These are phyloP conservation scores for Lasioglossum lativentre DNA, from an alignment of 2,888 invertebrate species.

Conservation along the genomic window DNA sequence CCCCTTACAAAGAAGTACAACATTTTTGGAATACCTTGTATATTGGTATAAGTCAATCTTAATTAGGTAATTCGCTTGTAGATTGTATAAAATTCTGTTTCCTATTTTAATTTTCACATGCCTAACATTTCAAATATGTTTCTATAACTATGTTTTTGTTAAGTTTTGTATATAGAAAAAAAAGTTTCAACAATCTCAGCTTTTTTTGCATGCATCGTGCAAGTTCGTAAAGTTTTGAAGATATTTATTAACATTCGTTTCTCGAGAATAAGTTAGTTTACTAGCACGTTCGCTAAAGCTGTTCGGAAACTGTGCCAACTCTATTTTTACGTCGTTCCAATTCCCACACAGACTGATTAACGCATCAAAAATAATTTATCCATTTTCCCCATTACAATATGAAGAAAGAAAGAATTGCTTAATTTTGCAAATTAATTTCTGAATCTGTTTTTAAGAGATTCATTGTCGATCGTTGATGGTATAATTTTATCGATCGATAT, in stretches of 20 bases:
- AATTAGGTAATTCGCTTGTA: no score
- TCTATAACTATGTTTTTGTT: no score
- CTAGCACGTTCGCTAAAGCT: slow-evolving; percentile 36
- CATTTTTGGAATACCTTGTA: no score
- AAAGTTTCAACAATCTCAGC: neutral
- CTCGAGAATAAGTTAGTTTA: slow-evolving; percentile 9
- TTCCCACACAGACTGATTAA: slow-evolving; percentile 43
- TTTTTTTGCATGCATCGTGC: neutral
- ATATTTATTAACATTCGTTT: slow-evolving; percentile 25
- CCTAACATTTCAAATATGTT: no score
- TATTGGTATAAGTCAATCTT: no score
- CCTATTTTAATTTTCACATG: no score
- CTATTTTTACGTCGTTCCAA: slow-evolving; percentile 70
- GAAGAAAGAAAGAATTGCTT: neutral
- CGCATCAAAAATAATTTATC: slow-evolving; percentile 20
- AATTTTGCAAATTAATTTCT: neutral
- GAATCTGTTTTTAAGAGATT: neutral
- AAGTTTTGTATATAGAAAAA: no score
- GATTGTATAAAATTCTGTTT: no score
- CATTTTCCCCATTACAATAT: neutral
- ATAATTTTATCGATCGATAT: neutral
- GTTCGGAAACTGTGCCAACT: slow-evolving; percentile 58
- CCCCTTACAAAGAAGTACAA: no score
- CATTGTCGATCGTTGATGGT: neutral
- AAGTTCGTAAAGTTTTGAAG: neutral